Evolutionary conservation across 1,140 invertebrate species (phyloP), one percentile per base, ranked within the genome.

Genomic region (Alviniconcha marisindica): DNA sequence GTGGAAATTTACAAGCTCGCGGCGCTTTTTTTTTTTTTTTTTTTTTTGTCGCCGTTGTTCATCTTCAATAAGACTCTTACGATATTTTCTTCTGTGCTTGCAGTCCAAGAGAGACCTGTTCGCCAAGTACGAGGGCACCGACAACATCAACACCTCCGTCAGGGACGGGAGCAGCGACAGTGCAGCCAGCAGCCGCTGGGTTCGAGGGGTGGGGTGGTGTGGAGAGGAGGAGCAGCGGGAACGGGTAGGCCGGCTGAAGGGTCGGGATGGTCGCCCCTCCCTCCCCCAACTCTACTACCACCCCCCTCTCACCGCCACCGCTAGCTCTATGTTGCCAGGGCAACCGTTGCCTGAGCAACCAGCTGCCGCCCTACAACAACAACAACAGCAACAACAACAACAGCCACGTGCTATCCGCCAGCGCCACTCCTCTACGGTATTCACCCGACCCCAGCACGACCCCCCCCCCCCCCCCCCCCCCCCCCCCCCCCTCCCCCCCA

Each of bases 91-190:
- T n/a, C n/a, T n/a, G n/a, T n/a, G 14, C 36, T 69, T 28, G 10
- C 69, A 71, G 69, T 38, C 69, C 69, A 71, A 71, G 36, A 5
- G 69, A 14, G 69, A 71, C 69, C 36, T 24, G 69, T 71, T 77
- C 76, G 76, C 51, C 42, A 77, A 54, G 44, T 51, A 31, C 44
- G 33, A 12, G 51, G n/a, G 24, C 36, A 76, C 31, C 76, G 15
- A 31, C 76, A 51, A 7, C 76, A 51, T 18, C 76, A 54, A 15
- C 42, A 28, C 31, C 76, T 24, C 51, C 44, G 0, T 21, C 74
- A 77, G 10, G 7, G 33, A 15, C 76, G 15, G 12, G 42, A 0
- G 1, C 76, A 54, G 44, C 76, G 0, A 7, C 76, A 0, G 28
- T 24, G 24, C 4, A 24, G 40, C 18, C 69, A 7, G 24, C 69